Conservation (phyloP, 1,140 invertebrate genomes). For the Calephelis nemesis region DNA sequence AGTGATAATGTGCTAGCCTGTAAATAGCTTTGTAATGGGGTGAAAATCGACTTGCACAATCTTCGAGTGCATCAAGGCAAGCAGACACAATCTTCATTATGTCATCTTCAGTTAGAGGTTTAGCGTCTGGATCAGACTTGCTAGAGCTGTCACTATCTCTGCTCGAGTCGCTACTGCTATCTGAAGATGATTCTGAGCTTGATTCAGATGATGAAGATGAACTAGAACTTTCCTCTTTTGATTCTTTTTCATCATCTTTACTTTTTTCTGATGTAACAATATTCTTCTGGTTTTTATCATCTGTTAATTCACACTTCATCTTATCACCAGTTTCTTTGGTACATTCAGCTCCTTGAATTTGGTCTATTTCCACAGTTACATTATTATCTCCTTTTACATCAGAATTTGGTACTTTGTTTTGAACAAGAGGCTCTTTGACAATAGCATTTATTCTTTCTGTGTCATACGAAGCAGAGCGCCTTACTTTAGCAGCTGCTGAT, state of each 20-base stretch:
- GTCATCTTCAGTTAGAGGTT: constrained; percentile 62
- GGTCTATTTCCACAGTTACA: constrained; percentile 20
- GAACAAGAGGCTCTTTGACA: neutral
- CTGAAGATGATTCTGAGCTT: constrained; percentile 67
- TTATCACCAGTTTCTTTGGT: constrained; percentile 22
- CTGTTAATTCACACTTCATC: constrained; percentile 23
- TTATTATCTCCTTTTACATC: neutral
- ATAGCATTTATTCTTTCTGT: constrained; percentile 46
- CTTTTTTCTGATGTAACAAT: constrained; percentile 22
- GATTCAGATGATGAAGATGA: constrained; percentile 67
- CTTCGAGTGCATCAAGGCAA: constrained; percentile 89
- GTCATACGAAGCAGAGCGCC: constrained; percentile 67
- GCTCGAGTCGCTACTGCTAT: constrained; percentile 63
- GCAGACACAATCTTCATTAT: constrained; percentile 72
- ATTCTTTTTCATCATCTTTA: neutral
- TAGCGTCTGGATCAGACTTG: constrained; percentile 55
- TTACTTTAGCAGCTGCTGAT: constrained; percentile 69
- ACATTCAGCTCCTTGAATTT: constrained; percentile 24
- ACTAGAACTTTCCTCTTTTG: constrained; percentile 41
- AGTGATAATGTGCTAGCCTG: constrained; percentile 91
- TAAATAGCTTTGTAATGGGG: constrained; percentile 97
- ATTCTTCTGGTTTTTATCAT: constrained; percentile 1
- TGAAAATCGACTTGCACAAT: constrained; percentile 91
- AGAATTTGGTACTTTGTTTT: neutral
- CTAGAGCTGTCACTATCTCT: constrained; percentile 61